Base-by-base conservation (phyloP, 23 tunicate genomes). In the Ascidia mentula region DNA sequence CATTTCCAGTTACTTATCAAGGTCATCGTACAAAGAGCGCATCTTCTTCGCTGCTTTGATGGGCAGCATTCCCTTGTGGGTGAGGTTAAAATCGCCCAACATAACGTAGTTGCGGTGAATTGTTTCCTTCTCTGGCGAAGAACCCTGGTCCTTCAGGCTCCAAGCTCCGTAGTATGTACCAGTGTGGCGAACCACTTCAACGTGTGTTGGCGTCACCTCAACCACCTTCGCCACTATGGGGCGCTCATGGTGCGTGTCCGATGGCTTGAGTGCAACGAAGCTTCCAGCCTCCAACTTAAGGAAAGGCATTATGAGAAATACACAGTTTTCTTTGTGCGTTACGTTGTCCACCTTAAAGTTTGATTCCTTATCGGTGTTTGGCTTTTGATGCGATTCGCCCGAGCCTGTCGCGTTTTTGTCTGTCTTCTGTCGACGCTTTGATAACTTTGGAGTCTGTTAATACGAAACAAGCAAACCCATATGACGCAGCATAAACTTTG, bases 161-260 rank as follows among this genome's bases (percentile, higher is more conserved):
- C 87, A 83, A 38, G 75, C 76, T 38, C 34, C 38, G 18, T 75
- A 42, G 75, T 83, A 83, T 0, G n/a, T 31, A 1, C 87, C 87
- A 6, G 34, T 38, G 22, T 39, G 76, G 75, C 87, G 75, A 3
- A 76, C 31, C 24, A 83, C 40, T 18, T 83, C 76, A 24, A 83
- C 34, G 20, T 32, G 36, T 24, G 32, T 33, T 32, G 75, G 31
- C 18, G 87, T 35, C 2, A 65, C n/a, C 24, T 60, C 7, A 0
- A 83, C 75, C 8, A 76, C 75, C 38, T 83, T 83, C 13, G 72
- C 87, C 81, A 83, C 61, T 2, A 83, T 81, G 20, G 87, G 87
- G 17, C 87, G 87, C 38, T 83, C 87, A 37, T 18, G 61, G 80
- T 77, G 60, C 40, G 75, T 60, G 4, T 76, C 60, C 6, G 28